Evolutionary conservation across 1,140 invertebrate species (phyloP), one percentile per base, ranked within the genome.

Genomic region (Anagrus nilaparvatae): DNA sequence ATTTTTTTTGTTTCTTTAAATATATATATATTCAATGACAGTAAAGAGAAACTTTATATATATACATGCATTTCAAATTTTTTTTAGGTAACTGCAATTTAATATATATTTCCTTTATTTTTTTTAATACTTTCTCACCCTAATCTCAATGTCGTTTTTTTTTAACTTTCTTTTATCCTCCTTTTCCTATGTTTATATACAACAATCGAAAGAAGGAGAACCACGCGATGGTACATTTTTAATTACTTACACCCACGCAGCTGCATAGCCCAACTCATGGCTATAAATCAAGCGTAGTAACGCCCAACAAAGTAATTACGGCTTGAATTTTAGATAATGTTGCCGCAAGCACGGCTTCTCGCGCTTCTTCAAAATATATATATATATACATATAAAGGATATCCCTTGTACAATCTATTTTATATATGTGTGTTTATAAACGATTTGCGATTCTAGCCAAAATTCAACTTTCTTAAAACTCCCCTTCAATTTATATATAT

Each of bases 271-370:
- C 58, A 64, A 60, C 60, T 64, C 65, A 67, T 68, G 62, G 67
- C 64, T 69, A 68, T 68, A 69, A 69, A 69, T 69, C 67, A 68
- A 67, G 55, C 57, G 57, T 56, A 63, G 55, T 61, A 52, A 61
- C 63, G 60, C 64, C 64, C 64, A 62, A 61, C 63, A 60, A 69
- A 68, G 65, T 68, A 69, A 69, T 68, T 69, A 69, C 67, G 62
- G 64, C 65, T 65, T 68, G 65, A 69, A 68, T 68, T 69, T 68
- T 68, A 69, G 65, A 68, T 69, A 69, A 68, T 68, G 65, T 65
- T 66, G 63, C 67, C 67, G 63, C 67, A 68, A 69, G 62, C 63
- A 64, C 56, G 56, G 63, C 55, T 59, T 43, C 48, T 51, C 43
- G 50, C 43, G 51, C 43, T 45, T 36, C 39, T 12, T 8, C 12